Percentiles rank a stretch among this genome's conserved stretches.
Conservation (phyloP, 2,797 vertebrate species). For the Rhabdomys pumilio region DNA sequence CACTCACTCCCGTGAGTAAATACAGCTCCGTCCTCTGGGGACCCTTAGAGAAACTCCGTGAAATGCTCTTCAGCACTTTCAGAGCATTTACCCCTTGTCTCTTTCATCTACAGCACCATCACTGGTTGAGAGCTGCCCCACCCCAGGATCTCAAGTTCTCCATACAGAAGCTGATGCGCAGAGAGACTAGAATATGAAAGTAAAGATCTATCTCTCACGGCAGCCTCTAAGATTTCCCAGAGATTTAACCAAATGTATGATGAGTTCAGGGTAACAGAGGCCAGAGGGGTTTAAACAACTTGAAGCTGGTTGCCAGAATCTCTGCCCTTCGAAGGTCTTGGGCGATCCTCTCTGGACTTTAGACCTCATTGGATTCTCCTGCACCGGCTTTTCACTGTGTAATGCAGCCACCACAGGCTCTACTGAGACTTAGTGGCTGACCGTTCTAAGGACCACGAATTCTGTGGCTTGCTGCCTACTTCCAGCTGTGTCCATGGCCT, state of each 20-base stretch:
- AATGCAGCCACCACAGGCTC: neutral
- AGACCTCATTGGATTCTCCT: neutral
- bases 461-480: neutral
- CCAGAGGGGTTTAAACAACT: neutral
- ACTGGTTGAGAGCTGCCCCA: neutral
- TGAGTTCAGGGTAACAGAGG: neutral
- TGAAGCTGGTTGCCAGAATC: neutral
- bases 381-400: neutral
- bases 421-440: neutral
- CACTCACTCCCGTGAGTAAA: neutral
- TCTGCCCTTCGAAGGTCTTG: neutral
- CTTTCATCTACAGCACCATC: accelerated
- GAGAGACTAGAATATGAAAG: neutral
- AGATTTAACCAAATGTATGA: neutral
- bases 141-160: neutral
- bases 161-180: neutral
- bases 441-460: neutral
- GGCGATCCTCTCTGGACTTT: accelerated
- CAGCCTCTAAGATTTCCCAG: neutral
- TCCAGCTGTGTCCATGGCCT: neutral
- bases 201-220: neutral
- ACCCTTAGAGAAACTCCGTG: neutral
- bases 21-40: neutral
- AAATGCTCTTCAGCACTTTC: neutral
- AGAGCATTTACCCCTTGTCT: neutral